These are phyloP conservation scores for Macrophya annulata DNA, from an alignment of 2,888 invertebrate species.

Conservation along the genomic window DNA sequence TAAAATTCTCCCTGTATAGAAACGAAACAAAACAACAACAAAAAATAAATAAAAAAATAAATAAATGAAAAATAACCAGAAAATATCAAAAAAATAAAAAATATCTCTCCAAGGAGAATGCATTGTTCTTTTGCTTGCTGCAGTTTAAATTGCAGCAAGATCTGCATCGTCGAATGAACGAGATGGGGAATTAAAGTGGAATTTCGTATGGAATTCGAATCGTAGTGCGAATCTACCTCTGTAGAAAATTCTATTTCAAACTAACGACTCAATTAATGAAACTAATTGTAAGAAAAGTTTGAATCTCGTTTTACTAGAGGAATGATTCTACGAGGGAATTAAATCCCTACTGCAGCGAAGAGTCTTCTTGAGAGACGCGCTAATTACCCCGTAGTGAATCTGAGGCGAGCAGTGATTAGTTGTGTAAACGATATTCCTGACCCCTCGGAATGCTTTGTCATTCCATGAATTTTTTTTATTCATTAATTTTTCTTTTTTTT, in stretches of 20 bases:
- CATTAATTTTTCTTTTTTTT: neutral
- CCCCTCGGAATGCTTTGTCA: constrained; percentile 38
- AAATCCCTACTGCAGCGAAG: neutral
- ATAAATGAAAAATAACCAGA: too few species aligned
- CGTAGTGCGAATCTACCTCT: neutral
- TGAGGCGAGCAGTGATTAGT: constrained; percentile 47
- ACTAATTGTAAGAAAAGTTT: constrained; percentile 34
- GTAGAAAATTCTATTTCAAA: constrained; percentile 11
- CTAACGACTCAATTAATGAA: constrained; percentile 36
- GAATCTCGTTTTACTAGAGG: constrained; percentile 8
- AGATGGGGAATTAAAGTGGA: neutral
- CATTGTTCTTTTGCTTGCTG: too few species aligned
- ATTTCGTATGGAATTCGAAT: neutral
- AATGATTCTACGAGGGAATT: constrained; percentile 15
- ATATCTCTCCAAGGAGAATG: too few species aligned
- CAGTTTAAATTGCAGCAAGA: neutral
- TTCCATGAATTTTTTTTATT: neutral
- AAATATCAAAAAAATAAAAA: neutral
- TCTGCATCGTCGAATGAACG: neutral
- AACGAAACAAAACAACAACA: neutral
- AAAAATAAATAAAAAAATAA: too few species aligned
- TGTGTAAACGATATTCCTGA: constrained; percentile 50
- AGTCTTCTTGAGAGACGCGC: constrained; percentile 25
- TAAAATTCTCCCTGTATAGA: neutral
- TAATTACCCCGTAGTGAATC: constrained; percentile 45